A percentile compares a stretch with the other conserved stretches of the same genome.
phyloP scores from a whole-genome alignment of 2,113 vertebrate species.

The Eulemur macaco region DNA sequence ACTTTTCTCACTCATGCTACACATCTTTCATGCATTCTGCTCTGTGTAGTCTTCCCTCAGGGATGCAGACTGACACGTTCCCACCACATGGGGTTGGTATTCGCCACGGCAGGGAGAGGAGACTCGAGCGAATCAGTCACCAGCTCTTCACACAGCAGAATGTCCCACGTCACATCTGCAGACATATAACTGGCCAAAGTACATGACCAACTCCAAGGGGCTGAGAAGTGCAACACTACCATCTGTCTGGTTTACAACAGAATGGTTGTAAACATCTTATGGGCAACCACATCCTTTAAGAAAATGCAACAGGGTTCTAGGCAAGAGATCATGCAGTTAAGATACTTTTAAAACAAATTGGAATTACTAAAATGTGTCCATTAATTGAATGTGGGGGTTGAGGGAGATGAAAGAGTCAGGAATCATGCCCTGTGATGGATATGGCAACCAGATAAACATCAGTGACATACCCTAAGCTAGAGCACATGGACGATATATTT shows the following conservation, averaged over 20 bases:
- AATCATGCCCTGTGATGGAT: neutral
- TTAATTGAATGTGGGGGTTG: neutral
- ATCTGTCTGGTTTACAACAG: neutral
- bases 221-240: neutral
- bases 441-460: neutral
- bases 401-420: neutral
- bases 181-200: neutral
- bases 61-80: neutral
- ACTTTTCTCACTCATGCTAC: neutral
- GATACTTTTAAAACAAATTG: neutral
- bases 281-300: neutral
- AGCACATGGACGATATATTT: neutral
- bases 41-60: fast-evolving
- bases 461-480: neutral
- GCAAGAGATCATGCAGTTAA: neutral
- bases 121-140: neutral
- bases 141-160: neutral
- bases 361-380: neutral
- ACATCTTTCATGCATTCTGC: neutral
- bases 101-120: neutral
- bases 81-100: neutral
- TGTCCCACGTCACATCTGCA: neutral
- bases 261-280: neutral
- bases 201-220: neutral
- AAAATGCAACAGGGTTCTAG: neutral